Evolutionary conservation across 2,113 vertebrate genomes (phyloP).

Genomic region (Leptobrachium ailaonicum): DNA sequence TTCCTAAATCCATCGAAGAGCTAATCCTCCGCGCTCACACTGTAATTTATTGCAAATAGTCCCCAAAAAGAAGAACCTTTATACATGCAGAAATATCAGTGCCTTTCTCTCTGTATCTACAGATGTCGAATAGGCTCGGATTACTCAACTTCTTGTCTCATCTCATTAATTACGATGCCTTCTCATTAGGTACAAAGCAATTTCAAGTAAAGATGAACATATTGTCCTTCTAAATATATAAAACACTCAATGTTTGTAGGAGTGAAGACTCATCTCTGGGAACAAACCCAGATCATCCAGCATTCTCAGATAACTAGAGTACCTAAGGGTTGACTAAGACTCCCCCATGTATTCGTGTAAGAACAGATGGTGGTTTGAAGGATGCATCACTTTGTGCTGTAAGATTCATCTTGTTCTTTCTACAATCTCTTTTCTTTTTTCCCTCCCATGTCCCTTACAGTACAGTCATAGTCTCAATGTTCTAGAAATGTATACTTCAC

Average conservation of each 20-base stretch:
- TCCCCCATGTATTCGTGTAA: slow-evolving; percentile 10
- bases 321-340: slow-evolving; percentile 28
- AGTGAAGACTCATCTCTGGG: slow-evolving; percentile 40
- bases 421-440: not conserved
- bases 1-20: too few species aligned
- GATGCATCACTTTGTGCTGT: not conserved
- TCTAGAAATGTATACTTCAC: too few species aligned
- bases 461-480: too few species aligned
- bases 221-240: slow-evolving; percentile 40
- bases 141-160: slow-evolving; percentile 42
- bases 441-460: not conserved
- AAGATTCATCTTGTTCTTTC: not conserved
- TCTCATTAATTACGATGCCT: slow-evolving; percentile 40
- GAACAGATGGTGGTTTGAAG: slow-evolving; percentile 23
- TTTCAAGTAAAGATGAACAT: slow-evolving; percentile 29
- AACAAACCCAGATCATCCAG: slow-evolving; percentile 29
- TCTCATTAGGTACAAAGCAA: slow-evolving; percentile 14
- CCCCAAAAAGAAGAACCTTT: slow-evolving; percentile 13
- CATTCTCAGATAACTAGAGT: slow-evolving; percentile 25
- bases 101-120: slow-evolving; percentile 2
- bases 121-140: slow-evolving; percentile 22
- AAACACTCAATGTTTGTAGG: slow-evolving; percentile 24
- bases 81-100: slow-evolving; percentile 7
- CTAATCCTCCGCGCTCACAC: too few species aligned
- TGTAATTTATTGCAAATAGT: slow-evolving; percentile 12